Evolutionary conservation across 2,113 vertebrate species (phyloP), one percentile per base, ranked within the genome.

Genomic region (Malurus cyaneus): DNA sequence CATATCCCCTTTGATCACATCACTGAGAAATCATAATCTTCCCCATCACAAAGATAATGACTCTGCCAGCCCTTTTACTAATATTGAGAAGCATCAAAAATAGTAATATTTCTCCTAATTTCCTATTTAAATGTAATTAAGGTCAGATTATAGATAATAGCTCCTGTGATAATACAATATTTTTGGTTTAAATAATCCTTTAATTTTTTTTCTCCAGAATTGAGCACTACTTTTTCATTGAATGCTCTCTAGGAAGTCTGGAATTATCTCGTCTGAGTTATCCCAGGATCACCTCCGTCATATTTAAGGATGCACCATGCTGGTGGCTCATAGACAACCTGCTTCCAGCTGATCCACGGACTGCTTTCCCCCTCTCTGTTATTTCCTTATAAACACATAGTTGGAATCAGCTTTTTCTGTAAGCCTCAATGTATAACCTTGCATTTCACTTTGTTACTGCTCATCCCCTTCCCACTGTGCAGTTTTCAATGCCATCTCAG

Each of bases 341-440:
- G 39, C 70, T 92, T 92, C 86, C 91, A 94, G 87, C 89, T 86
- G 86, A 80, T 92, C 26, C 80, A 66, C 32, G 91, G 91, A 94
- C 92, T 92, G 24, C 52, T 78, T 78, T 92, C 29, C 52, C 46
- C 14, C 7, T 26, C 42, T 50, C n/a, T 91, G 32, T 78, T 92
- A 86, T 80, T 91, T 89, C 36, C 2, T 92, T 88, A 70, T 57
- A 92, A 94, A 64, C 47, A 88, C 79, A 26, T 20, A 77, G 77
- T 3, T 86, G 54, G 74, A 83, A 73, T 52, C 67, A 69, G 31
- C 28, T 78, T 83, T 80, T 70, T 61, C 24, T 53, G 20, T 28
- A 77, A 90, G 16, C 23, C 29, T 86, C 39, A 83, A 61, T 44
- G 28, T 0, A 3, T 34, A 93, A 65, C 66, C 53, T 87, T 80